Percentiles rank a stretch among this genome's conserved stretches.
Evolutionary conservation across 2,888 invertebrate genomes (phyloP).

Genomic region (Eledona agricola): DNA sequence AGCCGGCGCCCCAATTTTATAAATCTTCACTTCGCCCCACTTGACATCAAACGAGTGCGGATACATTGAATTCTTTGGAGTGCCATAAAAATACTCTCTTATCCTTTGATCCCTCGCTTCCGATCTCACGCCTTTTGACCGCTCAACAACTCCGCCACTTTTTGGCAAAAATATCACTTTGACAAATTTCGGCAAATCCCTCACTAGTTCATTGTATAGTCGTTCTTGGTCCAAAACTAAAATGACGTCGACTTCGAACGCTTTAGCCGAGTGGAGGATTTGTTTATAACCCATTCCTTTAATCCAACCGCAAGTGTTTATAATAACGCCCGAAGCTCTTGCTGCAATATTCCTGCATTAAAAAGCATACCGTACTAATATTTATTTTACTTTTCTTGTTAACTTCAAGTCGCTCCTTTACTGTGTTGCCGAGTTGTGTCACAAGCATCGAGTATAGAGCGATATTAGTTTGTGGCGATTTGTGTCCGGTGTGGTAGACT

Average conservation of each 20-base stretch:
- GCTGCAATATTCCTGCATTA: slow-evolving; percentile 64
- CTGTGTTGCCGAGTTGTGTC: slow-evolving; percentile 84
- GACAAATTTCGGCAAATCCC: slow-evolving; percentile 93
- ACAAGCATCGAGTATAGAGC: slow-evolving; percentile 86
- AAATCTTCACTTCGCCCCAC: slow-evolving; percentile 88
- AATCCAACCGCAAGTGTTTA: slow-evolving; percentile 98
- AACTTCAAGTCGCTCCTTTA: slow-evolving; percentile 82
- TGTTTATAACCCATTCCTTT: slow-evolving; percentile 90
- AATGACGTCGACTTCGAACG: slow-evolving; percentile 96
- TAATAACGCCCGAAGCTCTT: slow-evolving; percentile 87
- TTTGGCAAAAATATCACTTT: slow-evolving; percentile 78
- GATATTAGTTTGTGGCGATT: slow-evolving; percentile 76
- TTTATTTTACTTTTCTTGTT: slow-evolving; percentile 91
- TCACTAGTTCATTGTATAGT: slow-evolving; percentile 90
- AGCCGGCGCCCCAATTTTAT: slow-evolving; percentile 92
- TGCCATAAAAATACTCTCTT: slow-evolving; percentile 96
- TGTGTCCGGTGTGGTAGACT: slow-evolving; percentile 94
- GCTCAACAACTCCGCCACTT: slow-evolving; percentile 95
- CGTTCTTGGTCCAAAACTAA: slow-evolving; percentile 96
- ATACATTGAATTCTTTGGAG: slow-evolving; percentile 74
- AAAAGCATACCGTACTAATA: no score
- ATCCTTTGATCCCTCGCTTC: slow-evolving; percentile 84
- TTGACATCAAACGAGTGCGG: slow-evolving; percentile 96
- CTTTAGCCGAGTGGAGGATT: slow-evolving; percentile 86
- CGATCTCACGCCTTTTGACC: slow-evolving; percentile 74